A percentile compares a stretch with the other conserved stretches of the same genome.
These are phyloP conservation scores for Zoanthus sansibaricus DNA, from an alignment of 92 coral and sea anemone genomes.

Conservation along the genomic window DNA sequence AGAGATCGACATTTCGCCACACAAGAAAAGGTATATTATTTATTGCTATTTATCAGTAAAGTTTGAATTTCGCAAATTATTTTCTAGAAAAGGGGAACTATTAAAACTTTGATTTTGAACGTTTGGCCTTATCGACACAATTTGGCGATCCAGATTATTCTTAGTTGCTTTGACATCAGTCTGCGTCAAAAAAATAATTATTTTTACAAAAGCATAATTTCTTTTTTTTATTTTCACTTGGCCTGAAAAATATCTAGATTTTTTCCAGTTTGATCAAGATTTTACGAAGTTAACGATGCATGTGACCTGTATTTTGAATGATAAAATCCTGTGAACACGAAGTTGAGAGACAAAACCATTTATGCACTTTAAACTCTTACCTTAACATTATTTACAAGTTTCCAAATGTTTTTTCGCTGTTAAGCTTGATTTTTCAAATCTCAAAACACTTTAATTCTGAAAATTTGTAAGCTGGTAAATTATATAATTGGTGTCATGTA, in stretches of 20 bases:
- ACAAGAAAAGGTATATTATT: constrained; percentile 86
- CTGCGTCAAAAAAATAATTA: neutral
- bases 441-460: neutral
- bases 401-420: neutral
- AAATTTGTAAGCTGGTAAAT: neutral
- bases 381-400: neutral
- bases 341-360: constrained; percentile 27
- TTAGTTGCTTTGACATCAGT: neutral
- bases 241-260: neutral
- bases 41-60: neutral
- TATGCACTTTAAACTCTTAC: constrained; percentile 9
- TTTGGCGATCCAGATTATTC: neutral
- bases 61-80: neutral
- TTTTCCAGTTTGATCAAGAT: neutral
- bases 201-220: neutral
- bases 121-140: neutral
- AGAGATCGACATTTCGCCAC: constrained; percentile 93
- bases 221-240: neutral
- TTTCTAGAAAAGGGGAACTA: neutral
- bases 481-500: neutral
- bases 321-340: neutral
- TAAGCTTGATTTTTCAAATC: neutral
- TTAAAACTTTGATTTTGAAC: neutral
- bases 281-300: neutral
- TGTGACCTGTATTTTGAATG: constrained; percentile 30